Evolutionary conservation across 2,797 vertebrate species (phyloP), one percentile per base, ranked within the genome.

Genomic region (Notolepis coatsorum): DNA sequence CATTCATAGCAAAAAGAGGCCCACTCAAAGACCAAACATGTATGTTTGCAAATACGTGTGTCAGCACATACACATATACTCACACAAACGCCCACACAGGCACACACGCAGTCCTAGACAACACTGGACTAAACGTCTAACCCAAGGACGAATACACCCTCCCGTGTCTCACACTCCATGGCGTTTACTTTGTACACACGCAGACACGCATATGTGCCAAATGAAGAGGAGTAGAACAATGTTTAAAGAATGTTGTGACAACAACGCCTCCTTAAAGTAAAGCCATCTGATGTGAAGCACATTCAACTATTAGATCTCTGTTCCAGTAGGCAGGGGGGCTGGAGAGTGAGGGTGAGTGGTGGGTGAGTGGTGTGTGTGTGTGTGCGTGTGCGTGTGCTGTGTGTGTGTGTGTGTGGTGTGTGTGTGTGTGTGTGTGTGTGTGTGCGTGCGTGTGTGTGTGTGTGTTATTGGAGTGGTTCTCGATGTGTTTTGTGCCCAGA

Each of bases 231-330:
- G 8, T 5, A 17, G 54, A 64, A 53, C 24, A 51, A 17, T 61
- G 33, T 80, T 83, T 74, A 63, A 50, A 51, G 47, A 79, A 61
- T 59, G 58, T 47, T 45, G 50, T 56, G 60, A 46, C 52, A 45
- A 46, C 52, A 45, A 71, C 46, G 3, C 21, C 41, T 28, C 41
- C 23, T 53, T 41, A 60, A 58, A 75, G 70, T 64, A 61, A 65
- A 15, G 42, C 39, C 49, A 58, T 65, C 54, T 61, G 61, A 75
- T 68, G 61, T 61, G 68, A 81, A 46, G 51, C 58, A 51, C 58
- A 75, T 77, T 65, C 65, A 79, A 69, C 55, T 65, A 70, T 75
- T 63, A 48, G 50, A 62, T 71, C 42, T 79, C 71, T 80, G 66
- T 49, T 23, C 10, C 8, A 53, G 67, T 24, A 35, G 49, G 52